These are phyloP conservation scores for Conger conger DNA, from an alignment of 2,113 vertebrate genomes.

Conservation along the genomic window DNA sequence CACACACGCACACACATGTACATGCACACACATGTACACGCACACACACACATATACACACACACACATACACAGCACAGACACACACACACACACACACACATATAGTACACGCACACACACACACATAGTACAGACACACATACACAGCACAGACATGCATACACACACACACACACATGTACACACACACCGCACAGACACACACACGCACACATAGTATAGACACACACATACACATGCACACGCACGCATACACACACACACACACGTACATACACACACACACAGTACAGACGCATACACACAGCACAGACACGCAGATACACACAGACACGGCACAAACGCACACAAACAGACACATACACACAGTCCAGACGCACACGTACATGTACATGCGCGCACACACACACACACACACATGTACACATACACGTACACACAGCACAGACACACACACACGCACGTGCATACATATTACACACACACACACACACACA, in stretches of 20 bases:
- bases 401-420: conserved; percentile 10
- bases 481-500: conserved; percentile 1
- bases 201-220: too few relatives aligned
- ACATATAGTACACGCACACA: neutral
- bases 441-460: neutral
- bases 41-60: neutral
- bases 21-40: too few relatives aligned
- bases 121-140: too few relatives aligned
- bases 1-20: neutral
- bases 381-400: neutral
- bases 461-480: conserved; percentile 4
- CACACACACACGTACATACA: conserved; percentile 9
- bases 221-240: conserved; percentile 2
- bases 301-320: too few relatives aligned
- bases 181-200: conserved; percentile 8
- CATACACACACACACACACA: conserved; percentile 8
- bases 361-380: conserved; percentile 22
- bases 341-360: conserved; percentile 45
- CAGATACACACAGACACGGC: conserved; percentile 86
- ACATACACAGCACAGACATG: neutral
- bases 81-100: conserved; percentile 1
- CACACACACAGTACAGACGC: too few relatives aligned
- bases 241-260: conserved; percentile 9
- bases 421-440: conserved; percentile 14
- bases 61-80: neutral